A percentile compares a stretch with the other conserved stretches of the same genome.
phyloP scores from a whole-genome alignment of 2,888 invertebrate species.

The Timema podura region DNA sequence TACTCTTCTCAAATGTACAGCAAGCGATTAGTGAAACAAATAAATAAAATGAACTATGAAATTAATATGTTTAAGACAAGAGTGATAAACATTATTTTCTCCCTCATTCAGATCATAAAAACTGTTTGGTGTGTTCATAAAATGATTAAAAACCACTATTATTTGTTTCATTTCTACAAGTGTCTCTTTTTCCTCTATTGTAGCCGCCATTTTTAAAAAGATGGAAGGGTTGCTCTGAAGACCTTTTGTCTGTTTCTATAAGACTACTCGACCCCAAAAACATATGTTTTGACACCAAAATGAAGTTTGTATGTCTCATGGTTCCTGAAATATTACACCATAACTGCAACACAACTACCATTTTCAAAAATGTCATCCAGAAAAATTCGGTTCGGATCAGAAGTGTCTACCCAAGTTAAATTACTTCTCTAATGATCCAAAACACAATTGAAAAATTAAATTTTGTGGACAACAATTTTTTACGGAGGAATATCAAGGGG shows the following conservation, averaged over 20 bases:
- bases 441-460: neutral
- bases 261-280: neutral
- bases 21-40: neutral
- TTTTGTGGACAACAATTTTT: neutral
- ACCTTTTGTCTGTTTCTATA: neutral
- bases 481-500: neutral
- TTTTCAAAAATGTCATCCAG: neutral
- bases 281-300: neutral
- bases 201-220: neutral
- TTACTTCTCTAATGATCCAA: slow-evolving; percentile 5
- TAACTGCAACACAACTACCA: neutral
- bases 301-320: neutral
- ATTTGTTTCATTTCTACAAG: too few species aligned
- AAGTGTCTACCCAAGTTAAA: neutral
- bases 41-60: neutral
- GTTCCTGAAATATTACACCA: neutral
- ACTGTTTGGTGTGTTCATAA: too few species aligned
- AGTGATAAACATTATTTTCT: too few species aligned
- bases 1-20: neutral
- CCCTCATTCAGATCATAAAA: too few species aligned
- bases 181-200: neutral
- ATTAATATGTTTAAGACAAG: too few species aligned
- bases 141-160: too few species aligned
- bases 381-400: neutral
- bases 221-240: neutral